Evolutionary conservation across 2,797 vertebrate species (phyloP), one percentile per base, ranked within the genome.

Genomic region (Sparus aurata): DNA sequence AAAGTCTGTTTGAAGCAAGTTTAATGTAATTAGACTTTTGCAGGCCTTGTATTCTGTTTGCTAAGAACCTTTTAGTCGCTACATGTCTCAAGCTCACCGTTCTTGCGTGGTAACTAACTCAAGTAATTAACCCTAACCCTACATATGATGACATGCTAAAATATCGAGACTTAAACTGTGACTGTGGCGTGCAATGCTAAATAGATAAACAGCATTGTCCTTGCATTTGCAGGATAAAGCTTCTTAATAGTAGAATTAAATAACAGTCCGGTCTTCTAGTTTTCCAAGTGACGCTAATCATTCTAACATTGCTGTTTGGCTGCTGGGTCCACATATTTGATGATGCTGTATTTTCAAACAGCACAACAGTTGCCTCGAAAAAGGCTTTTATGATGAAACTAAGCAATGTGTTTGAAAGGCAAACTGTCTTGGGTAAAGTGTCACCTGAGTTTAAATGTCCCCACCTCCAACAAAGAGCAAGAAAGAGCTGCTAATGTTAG

Each of bases 1-100:
- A 74, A 61, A 66, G 63, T 55, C 5, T 17, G 53, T 74, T 53
- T 46, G 79, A 30, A 4, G 16, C 50, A 76, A 30, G 38, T 45
- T 41, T 60, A 59, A 65, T 53, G 41, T 43, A n/a, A 46, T 76
- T 50, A 67, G 60, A 5, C 43, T 12, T 74, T 55, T 54, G 30
- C n/a, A 23, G 64, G 45, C 34, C 22, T 38, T 38, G 34, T 38
- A 38, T 38, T 38, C 30, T 34, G 34, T 38, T 38, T 10, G 8
- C 34, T 38, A 38, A 38, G 34, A 10, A 38, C 1, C 34, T 10
- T 38, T 38, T 10, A 34, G 34, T 8, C 6, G 34, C 34, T 9
- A 34, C 34, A 34, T 9, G 6, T 34, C 34, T 34, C 8, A 34
- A 34, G 8, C 34, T 34, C 8, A 34, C 34, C 1, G 34, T 34